Percentiles rank a stretch among this genome's conserved stretches.
Evolutionary conservation across 1,140 invertebrate genomes (phyloP).

Genomic region (Pemphigus obesinymphae): DNA sequence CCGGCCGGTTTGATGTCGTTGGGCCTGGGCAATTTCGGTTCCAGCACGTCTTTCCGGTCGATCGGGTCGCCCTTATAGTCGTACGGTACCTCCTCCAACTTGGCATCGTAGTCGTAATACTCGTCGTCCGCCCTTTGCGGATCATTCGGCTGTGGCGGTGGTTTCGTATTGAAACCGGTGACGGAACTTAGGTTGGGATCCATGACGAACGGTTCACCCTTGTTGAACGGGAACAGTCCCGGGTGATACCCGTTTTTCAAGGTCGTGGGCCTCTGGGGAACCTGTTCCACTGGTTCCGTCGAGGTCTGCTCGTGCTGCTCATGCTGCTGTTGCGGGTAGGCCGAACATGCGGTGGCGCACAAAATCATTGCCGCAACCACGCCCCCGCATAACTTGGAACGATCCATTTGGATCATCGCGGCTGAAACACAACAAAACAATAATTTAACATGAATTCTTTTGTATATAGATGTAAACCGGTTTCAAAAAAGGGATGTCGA

Average conservation of each 20-base stretch:
- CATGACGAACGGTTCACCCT: constrained; percentile 65
- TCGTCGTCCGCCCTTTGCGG: constrained; percentile 48
- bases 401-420: neutral
- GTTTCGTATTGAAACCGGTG: constrained; percentile 55
- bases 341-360: neutral
- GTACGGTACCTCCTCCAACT: constrained; percentile 44
- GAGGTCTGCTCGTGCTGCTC: too few species aligned
- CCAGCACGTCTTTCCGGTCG: constrained; percentile 48
- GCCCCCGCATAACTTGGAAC: neutral
- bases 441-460: too few species aligned
- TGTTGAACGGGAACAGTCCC: constrained; percentile 57
- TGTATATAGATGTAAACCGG: too few species aligned
- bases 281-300: constrained; percentile 42
- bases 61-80: constrained; percentile 45
- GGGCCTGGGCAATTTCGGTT: constrained; percentile 54
- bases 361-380: neutral
- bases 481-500: neutral
- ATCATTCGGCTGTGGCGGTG: neutral
- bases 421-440: neutral
- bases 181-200: constrained; percentile 64
- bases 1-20: constrained; percentile 48
- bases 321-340: too few species aligned
- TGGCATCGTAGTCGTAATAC: constrained; percentile 46
- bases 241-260: constrained; percentile 44
- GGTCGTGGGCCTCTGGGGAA: constrained; percentile 44